Percentiles rank a stretch among this genome's conserved stretches.
Evolutionary conservation across 1,140 invertebrate species (phyloP).

Genomic region (Pseudomyrmex cubaensis): DNA sequence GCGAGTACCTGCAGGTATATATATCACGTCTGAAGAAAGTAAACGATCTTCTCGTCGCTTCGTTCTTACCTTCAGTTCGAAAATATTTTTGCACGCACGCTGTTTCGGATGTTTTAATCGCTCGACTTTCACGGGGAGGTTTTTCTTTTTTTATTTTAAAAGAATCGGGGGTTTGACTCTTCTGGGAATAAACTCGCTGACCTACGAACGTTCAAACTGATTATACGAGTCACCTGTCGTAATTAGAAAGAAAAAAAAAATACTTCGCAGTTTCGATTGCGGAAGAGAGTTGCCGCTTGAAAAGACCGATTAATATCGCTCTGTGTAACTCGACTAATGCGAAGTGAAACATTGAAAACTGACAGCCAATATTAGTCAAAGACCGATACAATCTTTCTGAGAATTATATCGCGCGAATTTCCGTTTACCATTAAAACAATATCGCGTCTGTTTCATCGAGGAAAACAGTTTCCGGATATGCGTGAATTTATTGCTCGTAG

Average conservation of each 20-base stretch:
- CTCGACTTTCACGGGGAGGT: too few relatives aligned
- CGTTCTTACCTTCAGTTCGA: slow-evolving; percentile 1
- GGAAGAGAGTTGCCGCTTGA: background rate
- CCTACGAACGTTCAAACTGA: too few relatives aligned
- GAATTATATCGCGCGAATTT: slow-evolving; percentile 9
- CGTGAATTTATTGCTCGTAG: too few relatives aligned
- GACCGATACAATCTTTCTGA: background rate
- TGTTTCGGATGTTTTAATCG: background rate
- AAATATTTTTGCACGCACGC: background rate
- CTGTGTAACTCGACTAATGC: background rate
- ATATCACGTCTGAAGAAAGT: slow-evolving; percentile 1
- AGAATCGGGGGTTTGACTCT: too few relatives aligned
- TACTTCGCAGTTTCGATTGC: background rate
- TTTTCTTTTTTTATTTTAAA: too few relatives aligned
- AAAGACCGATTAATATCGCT: background rate
- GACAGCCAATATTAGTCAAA: slow-evolving; percentile 10
- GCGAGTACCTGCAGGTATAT: slow-evolving; percentile 9
- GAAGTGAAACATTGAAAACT: background rate
- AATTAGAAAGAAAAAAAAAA: too few relatives aligned
- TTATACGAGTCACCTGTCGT: too few relatives aligned
- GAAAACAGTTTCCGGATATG: background rate
- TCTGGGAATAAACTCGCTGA: too few relatives aligned
- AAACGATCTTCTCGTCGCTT: slow-evolving; percentile 1
- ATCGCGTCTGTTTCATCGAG: background rate
- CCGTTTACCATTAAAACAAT: background rate